These are phyloP conservation scores for Dryocosmus kuriphilus DNA, from an alignment of 2,888 invertebrate species.

Conservation along the genomic window DNA sequence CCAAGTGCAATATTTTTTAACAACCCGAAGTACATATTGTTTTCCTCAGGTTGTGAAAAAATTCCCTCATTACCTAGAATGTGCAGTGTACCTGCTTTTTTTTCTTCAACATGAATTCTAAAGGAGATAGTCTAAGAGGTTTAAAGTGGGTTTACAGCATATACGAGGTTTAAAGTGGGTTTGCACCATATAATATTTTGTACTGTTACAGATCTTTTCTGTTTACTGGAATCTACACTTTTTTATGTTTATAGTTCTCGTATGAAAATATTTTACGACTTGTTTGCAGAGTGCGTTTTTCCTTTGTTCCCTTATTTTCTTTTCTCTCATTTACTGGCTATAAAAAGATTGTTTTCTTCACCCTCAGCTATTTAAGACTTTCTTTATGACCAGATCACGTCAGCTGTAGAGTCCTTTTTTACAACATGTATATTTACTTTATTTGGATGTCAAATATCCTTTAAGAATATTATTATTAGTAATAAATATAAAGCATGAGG, in stretches of 20 bases:
- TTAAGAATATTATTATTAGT: too few species aligned
- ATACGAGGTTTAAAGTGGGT: slow-evolving; percentile 1
- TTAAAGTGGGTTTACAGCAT: not conserved
- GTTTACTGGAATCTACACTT: not conserved
- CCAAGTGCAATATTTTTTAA: slow-evolving; percentile 20
- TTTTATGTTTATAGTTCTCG: not conserved
- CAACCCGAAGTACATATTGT: slow-evolving; percentile 26
- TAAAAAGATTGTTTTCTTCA: not conserved
- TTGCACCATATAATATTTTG: not conserved
- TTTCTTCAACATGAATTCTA: not conserved
- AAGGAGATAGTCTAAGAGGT: not conserved
- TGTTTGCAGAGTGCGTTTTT: not conserved
- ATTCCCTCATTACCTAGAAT: slow-evolving; percentile 13
- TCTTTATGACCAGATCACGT: not conserved
- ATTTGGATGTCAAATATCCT: too few species aligned
- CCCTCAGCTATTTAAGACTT: not conserved
- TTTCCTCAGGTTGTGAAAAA: slow-evolving; percentile 23
- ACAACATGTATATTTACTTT: too few species aligned
- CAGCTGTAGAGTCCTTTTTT: too few species aligned
- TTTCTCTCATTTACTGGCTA: not conserved
- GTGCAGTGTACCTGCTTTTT: not conserved
- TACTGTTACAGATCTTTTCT: not conserved
- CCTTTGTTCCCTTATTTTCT: not conserved
- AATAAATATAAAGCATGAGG: too few species aligned
- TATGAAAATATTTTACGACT: not conserved